phyloP scores from a whole-genome alignment of 2,888 invertebrate species.

The Sclerodermus sp. region DNA sequence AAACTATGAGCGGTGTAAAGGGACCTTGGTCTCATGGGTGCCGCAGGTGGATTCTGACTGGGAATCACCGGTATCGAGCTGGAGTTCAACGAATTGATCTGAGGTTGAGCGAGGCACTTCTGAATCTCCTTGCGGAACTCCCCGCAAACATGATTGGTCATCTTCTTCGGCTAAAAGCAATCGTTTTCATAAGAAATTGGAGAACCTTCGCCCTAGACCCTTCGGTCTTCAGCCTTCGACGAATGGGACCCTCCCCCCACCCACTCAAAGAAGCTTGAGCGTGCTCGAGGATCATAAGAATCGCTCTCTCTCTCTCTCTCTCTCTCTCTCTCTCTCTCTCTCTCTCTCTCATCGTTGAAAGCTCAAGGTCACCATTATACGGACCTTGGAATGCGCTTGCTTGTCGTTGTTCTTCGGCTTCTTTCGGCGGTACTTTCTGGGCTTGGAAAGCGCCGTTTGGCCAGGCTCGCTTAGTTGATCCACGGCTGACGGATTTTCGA shows the following conservation, averaged over 20 bases:
- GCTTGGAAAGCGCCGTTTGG: slow-evolving; percentile 36
- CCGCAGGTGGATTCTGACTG: slow-evolving; percentile 31
- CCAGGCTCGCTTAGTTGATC: slow-evolving; percentile 35
- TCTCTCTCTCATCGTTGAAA: too few relatives aligned
- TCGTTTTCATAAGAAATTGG: too few relatives aligned
- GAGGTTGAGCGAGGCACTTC: slow-evolving; percentile 23
- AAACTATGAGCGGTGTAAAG: slow-evolving; percentile 71
- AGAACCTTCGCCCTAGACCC: too few relatives aligned
- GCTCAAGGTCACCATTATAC: too few relatives aligned
- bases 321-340: too few relatives aligned
- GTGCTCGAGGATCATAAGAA: too few relatives aligned
- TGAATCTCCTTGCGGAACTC: slow-evolving; percentile 41
- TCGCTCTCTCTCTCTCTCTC: too few relatives aligned
- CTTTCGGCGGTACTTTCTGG: slow-evolving; percentile 45
- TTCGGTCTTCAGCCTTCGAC: too few relatives aligned
- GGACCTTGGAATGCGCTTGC: slow-evolving; percentile 36
- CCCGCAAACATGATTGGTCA: slow-evolving; percentile 12
- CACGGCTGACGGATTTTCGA: slow-evolving; percentile 25
- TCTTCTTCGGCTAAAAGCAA: neutral
- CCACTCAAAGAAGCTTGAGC: too few relatives aligned
- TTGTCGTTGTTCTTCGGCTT: slow-evolving; percentile 32
- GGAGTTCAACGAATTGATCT: slow-evolving; percentile 19
- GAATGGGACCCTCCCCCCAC: too few relatives aligned
- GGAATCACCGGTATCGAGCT: slow-evolving; percentile 31
- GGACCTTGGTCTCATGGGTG: slow-evolving; percentile 66